Percentiles rank a stretch among this genome's conserved stretches.
Conservation (phyloP, 2,888 invertebrate genomes). For the Amphipoea oculea region DNA sequence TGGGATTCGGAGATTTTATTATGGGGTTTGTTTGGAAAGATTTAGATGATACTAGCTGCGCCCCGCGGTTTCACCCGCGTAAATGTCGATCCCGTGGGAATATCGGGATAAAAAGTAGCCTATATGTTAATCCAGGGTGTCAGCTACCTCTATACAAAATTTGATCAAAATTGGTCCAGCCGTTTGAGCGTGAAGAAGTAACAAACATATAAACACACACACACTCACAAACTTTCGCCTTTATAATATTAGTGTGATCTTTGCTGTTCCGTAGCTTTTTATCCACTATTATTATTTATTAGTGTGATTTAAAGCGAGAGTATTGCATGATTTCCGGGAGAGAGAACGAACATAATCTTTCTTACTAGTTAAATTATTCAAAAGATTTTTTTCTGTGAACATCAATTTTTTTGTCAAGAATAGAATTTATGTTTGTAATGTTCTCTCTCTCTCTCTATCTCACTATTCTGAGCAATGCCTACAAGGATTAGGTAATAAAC, state of each 20-base stretch:
- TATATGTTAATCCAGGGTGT: too few species aligned
- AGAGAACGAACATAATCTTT: neutral
- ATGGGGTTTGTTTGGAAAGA: neutral
- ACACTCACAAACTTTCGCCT: too few species aligned
- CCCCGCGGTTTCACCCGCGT: too few species aligned
- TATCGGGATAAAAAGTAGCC: too few species aligned
- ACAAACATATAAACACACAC: too few species aligned
- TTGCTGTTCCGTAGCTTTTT: too few species aligned
- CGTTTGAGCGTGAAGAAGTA: too few species aligned
- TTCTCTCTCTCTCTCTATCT: neutral
- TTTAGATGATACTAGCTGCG: neutral
- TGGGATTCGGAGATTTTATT: neutral
- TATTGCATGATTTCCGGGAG: neutral
- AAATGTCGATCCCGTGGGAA: too few species aligned
- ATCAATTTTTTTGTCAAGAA: neutral
- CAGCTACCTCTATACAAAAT: too few species aligned
- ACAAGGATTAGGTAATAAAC: neutral
- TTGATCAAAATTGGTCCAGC: too few species aligned
- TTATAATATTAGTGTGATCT: too few species aligned
- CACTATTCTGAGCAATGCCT: neutral
- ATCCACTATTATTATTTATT: too few species aligned
- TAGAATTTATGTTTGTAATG: neutral
- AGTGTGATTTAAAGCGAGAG: neutral
- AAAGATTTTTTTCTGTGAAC: neutral
- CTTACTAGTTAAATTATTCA: neutral